Evolutionary conservation across 2,113 vertebrate species (phyloP).

Genomic region (Myiagra hebetior): DNA sequence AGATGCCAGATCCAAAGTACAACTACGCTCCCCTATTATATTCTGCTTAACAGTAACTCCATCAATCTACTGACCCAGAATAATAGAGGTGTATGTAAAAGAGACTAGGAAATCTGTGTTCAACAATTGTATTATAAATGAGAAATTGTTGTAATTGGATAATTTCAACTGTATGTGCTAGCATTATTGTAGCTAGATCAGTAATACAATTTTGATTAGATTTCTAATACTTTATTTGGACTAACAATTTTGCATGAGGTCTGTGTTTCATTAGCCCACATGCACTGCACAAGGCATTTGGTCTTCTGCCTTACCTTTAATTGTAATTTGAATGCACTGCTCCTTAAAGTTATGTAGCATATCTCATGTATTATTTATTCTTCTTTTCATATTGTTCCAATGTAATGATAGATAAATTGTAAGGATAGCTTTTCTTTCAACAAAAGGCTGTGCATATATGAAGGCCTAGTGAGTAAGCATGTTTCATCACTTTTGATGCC

Average conservation of each 20-base stretch:
- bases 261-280: background rate
- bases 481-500: background rate
- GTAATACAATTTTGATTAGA: background rate
- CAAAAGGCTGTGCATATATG: background rate
- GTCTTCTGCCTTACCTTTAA: background rate
- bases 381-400: background rate
- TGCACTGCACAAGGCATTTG: background rate
- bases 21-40: accelerated
- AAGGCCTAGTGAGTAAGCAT: background rate
- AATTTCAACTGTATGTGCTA: background rate
- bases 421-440: background rate
- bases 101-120: background rate
- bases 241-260: background rate
- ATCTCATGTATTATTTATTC: background rate
- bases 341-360: background rate
- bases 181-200: background rate
- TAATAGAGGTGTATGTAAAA: background rate
- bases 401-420: background rate
- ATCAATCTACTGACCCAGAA: background rate
- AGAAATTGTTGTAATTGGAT: background rate
- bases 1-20: background rate
- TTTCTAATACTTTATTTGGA: background rate
- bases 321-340: background rate
- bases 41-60: background rate
- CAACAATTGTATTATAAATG: background rate